Base-by-base conservation (phyloP, 1,140 invertebrate genomes). In the Druon quercuslanigerum region DNA sequence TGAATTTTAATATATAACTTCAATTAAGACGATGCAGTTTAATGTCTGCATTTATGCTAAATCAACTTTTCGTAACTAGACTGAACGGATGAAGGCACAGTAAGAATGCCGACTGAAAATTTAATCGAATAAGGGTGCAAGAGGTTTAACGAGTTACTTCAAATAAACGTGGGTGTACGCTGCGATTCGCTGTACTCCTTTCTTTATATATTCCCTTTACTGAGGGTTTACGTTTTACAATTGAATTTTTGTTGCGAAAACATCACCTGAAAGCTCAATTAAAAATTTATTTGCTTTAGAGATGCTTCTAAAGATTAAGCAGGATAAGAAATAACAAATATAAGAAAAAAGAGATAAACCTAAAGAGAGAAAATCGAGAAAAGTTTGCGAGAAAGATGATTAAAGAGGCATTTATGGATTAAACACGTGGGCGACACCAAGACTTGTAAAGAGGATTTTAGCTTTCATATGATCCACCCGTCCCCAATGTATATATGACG, bases 101-200 rank as follows among this genome's bases (percentile, higher is more conserved):
- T 19, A 56, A n/a, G 6, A 52, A 52, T n/a, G 11, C 16, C 54
- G 3, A 19, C 12, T 66, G 11, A 66, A 14, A 66, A 66, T 66
- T 25, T 13, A 66, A 66, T 40, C 19, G 20, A 60, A 66, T 66
- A 66, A 66, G 57, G 57, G 57, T 13, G 57, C 25, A 66, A 40
- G 57, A 66, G 57, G 57, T 66, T 66, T 66, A 66, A 66, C 57
- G 57, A 66, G 25, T 66, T 66, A 60, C 5, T 19, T 33, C 56
- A 33, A 60, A 60, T 25, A 11, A 60, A 25, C 25, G 57, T 66
- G 57, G 57, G 57, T 16, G 57, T 66, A 33, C 33, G 56, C 19
- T 19, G 56, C 19, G 33, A 56, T 19, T 56, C 17, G 17, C 8
- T n/a, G 11, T 8, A 56, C 54, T 56, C n/a, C 7, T 19, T 11